Evolutionary conservation across 2,797 vertebrate species (phyloP).

Genomic region (Intellagama lesueurii): DNA sequence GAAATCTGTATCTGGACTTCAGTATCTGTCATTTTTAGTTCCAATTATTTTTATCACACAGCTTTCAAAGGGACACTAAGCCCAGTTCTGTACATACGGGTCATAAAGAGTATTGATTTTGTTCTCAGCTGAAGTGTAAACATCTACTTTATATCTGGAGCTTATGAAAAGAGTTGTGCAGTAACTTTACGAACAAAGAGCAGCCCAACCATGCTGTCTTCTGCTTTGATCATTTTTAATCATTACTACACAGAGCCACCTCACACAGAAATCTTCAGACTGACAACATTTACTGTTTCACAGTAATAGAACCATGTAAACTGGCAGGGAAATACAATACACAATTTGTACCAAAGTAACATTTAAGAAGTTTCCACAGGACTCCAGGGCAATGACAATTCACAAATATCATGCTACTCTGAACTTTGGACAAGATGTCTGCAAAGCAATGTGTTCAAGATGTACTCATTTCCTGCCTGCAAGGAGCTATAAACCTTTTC

Average conservation of each 20-base stretch:
- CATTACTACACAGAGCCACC: background rate
- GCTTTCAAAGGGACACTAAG: background rate
- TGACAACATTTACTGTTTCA: background rate
- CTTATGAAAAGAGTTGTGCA: background rate
- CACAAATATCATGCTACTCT: constrained; percentile 5
- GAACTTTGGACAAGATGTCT: background rate
- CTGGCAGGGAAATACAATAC: background rate
- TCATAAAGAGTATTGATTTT: background rate
- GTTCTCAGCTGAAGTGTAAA: background rate
- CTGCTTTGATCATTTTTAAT: background rate
- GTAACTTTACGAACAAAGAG: background rate
- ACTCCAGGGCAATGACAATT: background rate
- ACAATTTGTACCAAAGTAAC: background rate
- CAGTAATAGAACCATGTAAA: background rate
- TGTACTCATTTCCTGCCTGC: constrained; percentile 2
- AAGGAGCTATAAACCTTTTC: background rate
- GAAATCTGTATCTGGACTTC: background rate
- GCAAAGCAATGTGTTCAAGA: background rate
- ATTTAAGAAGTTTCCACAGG: constrained; percentile 8
- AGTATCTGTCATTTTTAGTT: background rate
- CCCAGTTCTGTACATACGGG: background rate
- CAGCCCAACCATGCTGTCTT: background rate
- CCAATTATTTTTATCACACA: background rate
- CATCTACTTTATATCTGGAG: background rate
- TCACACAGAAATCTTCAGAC: background rate